phyloP scores from a whole-genome alignment of 2,113 vertebrate genomes.

The Dolichotis patagonum region DNA sequence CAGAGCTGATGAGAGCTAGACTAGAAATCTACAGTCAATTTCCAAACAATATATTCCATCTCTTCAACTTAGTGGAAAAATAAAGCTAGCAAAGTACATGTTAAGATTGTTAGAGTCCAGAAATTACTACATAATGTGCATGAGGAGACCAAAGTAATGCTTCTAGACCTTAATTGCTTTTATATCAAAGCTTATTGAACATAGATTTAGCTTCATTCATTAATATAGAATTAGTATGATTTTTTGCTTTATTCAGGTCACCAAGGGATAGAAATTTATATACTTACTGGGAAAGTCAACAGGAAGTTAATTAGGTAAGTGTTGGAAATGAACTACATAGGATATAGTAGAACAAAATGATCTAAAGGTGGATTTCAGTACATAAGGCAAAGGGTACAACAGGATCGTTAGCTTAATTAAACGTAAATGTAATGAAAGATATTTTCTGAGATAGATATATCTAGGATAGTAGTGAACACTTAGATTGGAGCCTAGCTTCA shows the following conservation, averaged over 20 bases:
- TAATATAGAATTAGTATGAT: conserved; percentile 20
- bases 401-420: background rate
- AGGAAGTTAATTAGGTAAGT: conserved; percentile 41
- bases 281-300: background rate
- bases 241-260: background rate
- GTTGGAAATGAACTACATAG: background rate
- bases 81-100: conserved; percentile 6
- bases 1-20: background rate
- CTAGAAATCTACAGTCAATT: background rate
- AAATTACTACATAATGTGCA: background rate
- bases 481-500: background rate
- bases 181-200: background rate
- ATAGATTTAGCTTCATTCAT: background rate
- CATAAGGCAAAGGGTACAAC: background rate
- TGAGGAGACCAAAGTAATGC: background rate
- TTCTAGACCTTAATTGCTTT: background rate
- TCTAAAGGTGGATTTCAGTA: background rate
- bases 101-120: conserved; percentile 26
- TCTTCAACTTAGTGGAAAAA: conserved; percentile 30
- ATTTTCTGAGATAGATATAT: background rate
- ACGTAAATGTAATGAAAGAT: background rate
- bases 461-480: background rate
- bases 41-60: background rate
- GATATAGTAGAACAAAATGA: background rate
- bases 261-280: background rate